phyloP scores from a whole-genome alignment of 2,888 invertebrate genomes.

The Netelia fuscicornis region DNA sequence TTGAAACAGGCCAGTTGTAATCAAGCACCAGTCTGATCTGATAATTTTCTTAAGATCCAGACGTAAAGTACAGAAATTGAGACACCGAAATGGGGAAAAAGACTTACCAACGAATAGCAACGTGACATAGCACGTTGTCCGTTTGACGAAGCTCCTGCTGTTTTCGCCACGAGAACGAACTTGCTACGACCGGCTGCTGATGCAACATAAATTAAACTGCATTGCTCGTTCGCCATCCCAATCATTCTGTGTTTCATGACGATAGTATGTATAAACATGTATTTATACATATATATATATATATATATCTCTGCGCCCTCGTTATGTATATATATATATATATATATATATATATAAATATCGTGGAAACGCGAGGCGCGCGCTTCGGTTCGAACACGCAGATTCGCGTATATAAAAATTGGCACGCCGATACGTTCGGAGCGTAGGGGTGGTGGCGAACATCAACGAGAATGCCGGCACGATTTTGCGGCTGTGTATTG shows the following conservation, averaged over 20 bases:
- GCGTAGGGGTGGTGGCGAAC: slow-evolving; percentile 38
- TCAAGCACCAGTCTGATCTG: no score
- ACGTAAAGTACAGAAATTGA: neutral
- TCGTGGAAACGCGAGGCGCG: slow-evolving; percentile 31
- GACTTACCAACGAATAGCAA: neutral
- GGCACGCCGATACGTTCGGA: slow-evolving; percentile 74
- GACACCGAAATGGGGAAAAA: neutral
- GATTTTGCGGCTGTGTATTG: slow-evolving; percentile 46
- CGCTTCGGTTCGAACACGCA: slow-evolving; percentile 21
- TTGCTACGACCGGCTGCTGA: slow-evolving; percentile 80
- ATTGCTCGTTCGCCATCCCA: slow-evolving; percentile 79
- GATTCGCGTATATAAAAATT: slow-evolving; percentile 74
- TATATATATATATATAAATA: neutral
- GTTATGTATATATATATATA: neutral
- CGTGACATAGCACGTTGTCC: neutral
- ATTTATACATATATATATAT: slow-evolving; percentile 45
- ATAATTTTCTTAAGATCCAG: neutral
- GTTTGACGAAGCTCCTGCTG: slow-evolving; percentile 35
- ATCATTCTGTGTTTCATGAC: slow-evolving; percentile 81
- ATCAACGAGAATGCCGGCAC: slow-evolving; percentile 52
- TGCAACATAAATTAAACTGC: slow-evolving; percentile 82
- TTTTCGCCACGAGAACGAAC: slow-evolving; percentile 52
- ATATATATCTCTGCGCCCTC: slow-evolving; percentile 33
- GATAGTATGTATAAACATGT: slow-evolving; percentile 70
- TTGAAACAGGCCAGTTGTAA: no score